Evolutionary conservation across 2,888 invertebrate genomes (phyloP).

Genomic region (Acronicta psi): DNA sequence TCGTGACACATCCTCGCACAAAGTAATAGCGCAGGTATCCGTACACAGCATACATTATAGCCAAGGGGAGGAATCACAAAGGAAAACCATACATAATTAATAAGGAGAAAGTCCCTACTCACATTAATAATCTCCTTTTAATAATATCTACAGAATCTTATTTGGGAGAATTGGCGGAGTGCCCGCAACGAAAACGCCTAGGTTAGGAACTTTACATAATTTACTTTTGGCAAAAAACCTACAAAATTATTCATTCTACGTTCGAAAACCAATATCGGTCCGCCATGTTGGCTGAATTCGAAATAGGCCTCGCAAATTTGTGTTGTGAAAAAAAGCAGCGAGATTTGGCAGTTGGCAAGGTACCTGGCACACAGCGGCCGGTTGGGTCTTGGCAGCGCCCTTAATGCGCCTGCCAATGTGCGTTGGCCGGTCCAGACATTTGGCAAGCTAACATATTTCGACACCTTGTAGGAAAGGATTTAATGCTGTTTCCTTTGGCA

Average conservation of each 20-base stretch:
- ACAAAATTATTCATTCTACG: slow-evolving; percentile 59
- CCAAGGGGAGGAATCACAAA: slow-evolving; percentile 46
- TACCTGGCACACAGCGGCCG: slow-evolving; percentile 68
- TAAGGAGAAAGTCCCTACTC: slow-evolving; percentile 42
- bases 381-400: slow-evolving; percentile 66
- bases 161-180: slow-evolving; percentile 49
- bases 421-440: slow-evolving; percentile 67
- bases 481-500: slow-evolving; percentile 69
- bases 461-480: slow-evolving; percentile 73
- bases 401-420: slow-evolving; percentile 68
- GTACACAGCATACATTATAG: slow-evolving; percentile 39
- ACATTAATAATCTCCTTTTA: slow-evolving; percentile 49
- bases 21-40: slow-evolving; percentile 40
- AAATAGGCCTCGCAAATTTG: slow-evolving; percentile 56
- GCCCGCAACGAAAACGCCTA: slow-evolving; percentile 49
- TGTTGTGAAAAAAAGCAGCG: slow-evolving; percentile 50
- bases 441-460: slow-evolving; percentile 73
- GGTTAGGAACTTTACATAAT: slow-evolving; percentile 53
- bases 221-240: slow-evolving; percentile 58
- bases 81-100: slow-evolving; percentile 46
- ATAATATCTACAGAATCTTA: slow-evolving; percentile 47
- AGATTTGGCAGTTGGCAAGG: slow-evolving; percentile 69
- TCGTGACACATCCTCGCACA: slow-evolving; percentile 42
- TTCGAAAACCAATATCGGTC: slow-evolving; percentile 60
- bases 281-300: slow-evolving; percentile 57